Evolutionary conservation across 2,113 vertebrate genomes (phyloP), one percentile per base, ranked within the genome.

Genomic region (Uria lomvia): DNA sequence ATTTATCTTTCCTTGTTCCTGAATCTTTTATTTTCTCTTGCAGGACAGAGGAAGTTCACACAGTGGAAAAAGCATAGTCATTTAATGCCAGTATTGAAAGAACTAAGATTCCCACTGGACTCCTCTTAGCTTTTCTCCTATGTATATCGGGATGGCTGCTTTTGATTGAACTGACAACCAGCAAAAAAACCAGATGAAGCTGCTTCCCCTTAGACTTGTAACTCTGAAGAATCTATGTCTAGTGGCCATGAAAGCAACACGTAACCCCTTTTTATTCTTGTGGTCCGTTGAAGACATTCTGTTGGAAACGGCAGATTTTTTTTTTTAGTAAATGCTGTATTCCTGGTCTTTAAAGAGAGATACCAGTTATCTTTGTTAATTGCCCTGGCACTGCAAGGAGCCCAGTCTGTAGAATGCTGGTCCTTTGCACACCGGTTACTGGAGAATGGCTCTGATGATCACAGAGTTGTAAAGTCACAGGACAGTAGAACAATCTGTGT

Each of bases 31-130:
- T 97, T 98, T 97, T 98, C 68, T 98, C 92, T 97, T 97, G 85
- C 96, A 99, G 99, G 99, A 99, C 94, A 98, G 97, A 97, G 98
- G 95, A 96, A 99, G 99, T 98, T 99, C 99, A 92, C 98, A 98
- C 97, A 99, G 99, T 93, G 98, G 97, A 96, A 98, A 96, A 95
- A 99, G 98, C 81, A 98, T 99, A 92, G 98, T 99, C 96, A 99
- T 99, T 96, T 98, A 98, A 96, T 79, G 81, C 49, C 66, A 62
- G 12, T 62, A 49, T 49, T 70, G 58, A 70, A 97, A 88, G 84
- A 79, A 66, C 43, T 23, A 23, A 78, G 12, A 92, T 73, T 96
- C 62, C 45, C 45, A 43, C 12, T 0, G 9, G 77, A 91, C 23
- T 85, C 15, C 43, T 63, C 36, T 77, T 76, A 76, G 26, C 40